Base-by-base conservation (phyloP, 2,888 invertebrate genomes). In the Zhengitettix transpicula region DNA sequence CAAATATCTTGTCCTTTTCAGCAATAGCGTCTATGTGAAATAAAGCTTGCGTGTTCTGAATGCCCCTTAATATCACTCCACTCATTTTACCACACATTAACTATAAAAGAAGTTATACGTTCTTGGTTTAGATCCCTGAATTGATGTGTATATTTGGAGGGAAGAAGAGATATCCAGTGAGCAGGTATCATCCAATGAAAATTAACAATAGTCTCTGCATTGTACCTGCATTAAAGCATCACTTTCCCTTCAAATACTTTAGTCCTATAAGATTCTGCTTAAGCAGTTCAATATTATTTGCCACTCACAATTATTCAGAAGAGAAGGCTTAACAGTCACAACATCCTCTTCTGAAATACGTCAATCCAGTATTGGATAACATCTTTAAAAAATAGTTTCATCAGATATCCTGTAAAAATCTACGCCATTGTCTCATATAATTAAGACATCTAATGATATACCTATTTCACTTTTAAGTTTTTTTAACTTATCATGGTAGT, bases 111-210 rank as follows among this genome's bases (percentile, higher is more conserved):
- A 57, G 58, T 52, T 59, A 52, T 58, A 59, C 53, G 55, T 62
- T 53, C 52, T 47, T 59, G 54, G 40, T 60, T 60, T 52, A 58
- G 55, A 58, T 57, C 62, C 60, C 57, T 60, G 58, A 57, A 62
- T 60, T 57, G 58, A 60, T 59, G 59, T 57, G 52, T 40, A 17
- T 53, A 28, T 28, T 28, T 28, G 28, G 14, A 42, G 56, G 56
- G 42, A 40, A 11, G 15, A 56, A 56, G 56, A 16, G 16, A 56
- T 56, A 42, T 16, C 42, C 7, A 9, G 51, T 51, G 16, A 15
- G 56, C 56, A 41, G 16, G 17, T 42, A 42, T 42, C 56, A 41
- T 42, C 56, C 15, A 40, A 40, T 15, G 42, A 42, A 41, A 41
- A 41, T 56, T 42, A 41, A 41, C 40, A 56, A n/a, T 41, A 56